These are phyloP conservation scores for Trichonephila clavata DNA, from an alignment of 1,140 invertebrate genomes.

Conservation along the genomic window DNA sequence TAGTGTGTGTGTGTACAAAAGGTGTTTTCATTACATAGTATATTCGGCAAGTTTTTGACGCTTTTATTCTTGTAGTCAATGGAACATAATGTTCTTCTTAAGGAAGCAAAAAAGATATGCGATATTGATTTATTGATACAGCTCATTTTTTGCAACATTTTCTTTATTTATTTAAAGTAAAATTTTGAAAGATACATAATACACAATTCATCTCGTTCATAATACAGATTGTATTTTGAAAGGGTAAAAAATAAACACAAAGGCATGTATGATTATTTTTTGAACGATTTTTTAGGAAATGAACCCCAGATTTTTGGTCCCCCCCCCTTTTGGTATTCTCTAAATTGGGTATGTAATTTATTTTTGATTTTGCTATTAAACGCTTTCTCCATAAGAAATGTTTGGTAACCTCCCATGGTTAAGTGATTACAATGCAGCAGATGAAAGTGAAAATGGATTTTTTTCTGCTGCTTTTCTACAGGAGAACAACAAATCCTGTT, in stretches of 20 bases:
- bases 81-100: not conserved
- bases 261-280: no score
- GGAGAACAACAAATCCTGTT: not conserved
- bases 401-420: not conserved
- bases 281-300: not conserved
- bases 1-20: not conserved
- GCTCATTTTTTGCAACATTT: not conserved
- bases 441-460: not conserved
- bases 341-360: not conserved
- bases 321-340: no score
- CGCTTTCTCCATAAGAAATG: not conserved
- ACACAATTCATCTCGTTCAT: no score
- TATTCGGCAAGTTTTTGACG: not conserved
- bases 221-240: no score
- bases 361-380: not conserved
- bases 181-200: not conserved
- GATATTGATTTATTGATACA: not conserved
- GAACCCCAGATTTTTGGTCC: not conserved
- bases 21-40: not conserved
- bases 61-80: not conserved
- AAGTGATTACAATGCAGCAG: not conserved
- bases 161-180: not conserved
- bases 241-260: no score
- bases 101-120: not conserved
- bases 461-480: not conserved